Evolutionary conservation across 2,888 invertebrate species (phyloP), one percentile per base, ranked within the genome.

Genomic region (Therioaphis trifolii): DNA sequence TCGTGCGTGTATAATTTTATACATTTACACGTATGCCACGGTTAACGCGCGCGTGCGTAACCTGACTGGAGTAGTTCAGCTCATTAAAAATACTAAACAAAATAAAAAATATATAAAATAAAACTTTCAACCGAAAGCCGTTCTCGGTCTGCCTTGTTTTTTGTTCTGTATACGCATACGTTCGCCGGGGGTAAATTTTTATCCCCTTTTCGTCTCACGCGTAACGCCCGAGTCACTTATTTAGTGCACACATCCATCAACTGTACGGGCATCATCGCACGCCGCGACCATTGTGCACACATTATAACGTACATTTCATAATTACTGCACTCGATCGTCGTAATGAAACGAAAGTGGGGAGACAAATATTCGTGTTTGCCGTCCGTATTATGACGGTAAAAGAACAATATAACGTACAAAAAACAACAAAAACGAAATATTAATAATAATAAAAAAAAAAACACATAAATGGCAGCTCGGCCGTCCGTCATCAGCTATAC

Each of bases 311-410:
- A 63, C 46, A 35, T 69, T 18, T 69, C 7, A 58, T 40, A 40
- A 58, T 74, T 15, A 72, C n/a, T 58, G 24, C 18, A 24, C 27
- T 75, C 58, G 58, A 55, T 75, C 27, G 75, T 58, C 58, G 5
- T 75, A 24, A 24, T 40, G 43, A 4, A 75, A 43, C 3, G 5
- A 24, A 58, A 74, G 21, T 5, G n/a, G 46, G 76, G 46, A 61
- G 46, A n/a, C 75, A n/a, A 52, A 29, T n/a, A 75, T 58, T 43
- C 58, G 58, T 75, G 74, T 74, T 24, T 21, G 55, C 21, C 21
- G 14, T 61, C 66, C 66, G 66, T 35, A 14, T 29, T 29, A 0
- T 12, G 2, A 21, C 7, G 7, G 21, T 7, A 3, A 11, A n/a
- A n/a, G n/a, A n/a, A n/a, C n/a, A n/a, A n/a, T n/a, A n/a, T n/a